Evolutionary conservation across 2,888 invertebrate genomes (phyloP).

Genomic region (Agrilus mali): DNA sequence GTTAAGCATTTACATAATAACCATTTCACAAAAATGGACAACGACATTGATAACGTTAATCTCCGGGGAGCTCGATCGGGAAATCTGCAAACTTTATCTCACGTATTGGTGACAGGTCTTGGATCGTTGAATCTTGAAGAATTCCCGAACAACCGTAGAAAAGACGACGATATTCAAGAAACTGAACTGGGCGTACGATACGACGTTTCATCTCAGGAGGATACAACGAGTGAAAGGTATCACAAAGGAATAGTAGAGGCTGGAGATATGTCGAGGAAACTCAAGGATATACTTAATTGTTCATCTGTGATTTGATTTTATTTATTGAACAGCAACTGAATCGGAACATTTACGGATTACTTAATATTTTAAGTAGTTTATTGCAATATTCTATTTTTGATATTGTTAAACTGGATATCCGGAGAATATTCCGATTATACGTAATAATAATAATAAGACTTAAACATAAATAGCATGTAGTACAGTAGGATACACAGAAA

Average conservation of each 20-base stretch:
- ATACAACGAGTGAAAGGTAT: constrained; percentile 42
- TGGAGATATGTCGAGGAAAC: constrained; percentile 27
- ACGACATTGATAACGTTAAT: constrained; percentile 13
- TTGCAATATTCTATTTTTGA: no score
- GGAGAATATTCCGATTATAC: no score
- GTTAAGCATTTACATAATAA: constrained; percentile 44
- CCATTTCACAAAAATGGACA: constrained; percentile 18
- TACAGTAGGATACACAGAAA: no score
- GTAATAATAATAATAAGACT: no score
- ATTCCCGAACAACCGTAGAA: constrained; percentile 13
- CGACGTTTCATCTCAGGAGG: constrained; percentile 42
- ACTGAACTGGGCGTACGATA: constrained; percentile 44
- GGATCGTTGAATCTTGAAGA: constrained; percentile 29
- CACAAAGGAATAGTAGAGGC: constrained; percentile 48
- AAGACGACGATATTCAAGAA: constrained; percentile 36
- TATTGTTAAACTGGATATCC: no score
- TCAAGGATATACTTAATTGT: constrained; percentile 10
- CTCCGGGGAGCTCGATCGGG: constrained; percentile 24
- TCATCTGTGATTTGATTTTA: not conserved
- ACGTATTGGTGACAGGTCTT: constrained; percentile 29
- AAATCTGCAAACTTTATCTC: constrained; percentile 29
- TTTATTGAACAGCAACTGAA: not conserved
- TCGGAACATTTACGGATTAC: no score
- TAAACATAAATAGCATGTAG: no score
- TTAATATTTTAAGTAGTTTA: no score